Conservation (phyloP, 2,113 vertebrate species). For the Campylomormyrus tamandua region DNA sequence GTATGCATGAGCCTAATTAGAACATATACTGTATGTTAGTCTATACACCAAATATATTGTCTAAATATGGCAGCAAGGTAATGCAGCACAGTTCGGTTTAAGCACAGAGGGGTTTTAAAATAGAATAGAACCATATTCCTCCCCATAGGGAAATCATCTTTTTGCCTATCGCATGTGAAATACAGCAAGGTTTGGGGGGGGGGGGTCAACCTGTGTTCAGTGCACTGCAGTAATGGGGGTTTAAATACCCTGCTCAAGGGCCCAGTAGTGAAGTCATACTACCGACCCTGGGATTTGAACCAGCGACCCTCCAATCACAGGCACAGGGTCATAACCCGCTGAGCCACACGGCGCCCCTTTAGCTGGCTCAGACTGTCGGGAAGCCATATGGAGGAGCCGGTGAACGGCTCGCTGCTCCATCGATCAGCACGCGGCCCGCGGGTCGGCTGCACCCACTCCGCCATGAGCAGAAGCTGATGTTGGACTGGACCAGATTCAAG, state of each 20-base stretch:
- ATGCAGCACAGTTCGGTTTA: background rate
- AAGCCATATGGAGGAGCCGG: background rate
- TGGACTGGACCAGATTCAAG: conserved; percentile 56
- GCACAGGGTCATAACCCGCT: background rate
- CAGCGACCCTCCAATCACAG: background rate
- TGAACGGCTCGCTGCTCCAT: conserved; percentile 49
- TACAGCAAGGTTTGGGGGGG: too few species aligned
- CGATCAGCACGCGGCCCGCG: conserved; percentile 50
- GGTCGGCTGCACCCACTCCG: conserved; percentile 53
- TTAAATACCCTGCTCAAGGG: background rate
- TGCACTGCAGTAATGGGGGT: too few species aligned
- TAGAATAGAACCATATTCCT: too few species aligned
- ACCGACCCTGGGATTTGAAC: background rate
- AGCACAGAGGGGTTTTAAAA: background rate
- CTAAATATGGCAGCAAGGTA: background rate
- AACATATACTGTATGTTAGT: background rate
- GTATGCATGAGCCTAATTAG: background rate
- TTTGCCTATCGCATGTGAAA: too few species aligned
- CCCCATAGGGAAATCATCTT: too few species aligned
- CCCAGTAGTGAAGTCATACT: background rate
- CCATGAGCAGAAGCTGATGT: conserved; percentile 57
- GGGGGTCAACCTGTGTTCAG: too few species aligned
- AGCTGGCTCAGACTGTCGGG: background rate
- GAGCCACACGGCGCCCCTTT: background rate
- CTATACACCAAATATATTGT: background rate